Base-by-base conservation (phyloP, 2,888 invertebrate species). In the Myopa testacea region DNA sequence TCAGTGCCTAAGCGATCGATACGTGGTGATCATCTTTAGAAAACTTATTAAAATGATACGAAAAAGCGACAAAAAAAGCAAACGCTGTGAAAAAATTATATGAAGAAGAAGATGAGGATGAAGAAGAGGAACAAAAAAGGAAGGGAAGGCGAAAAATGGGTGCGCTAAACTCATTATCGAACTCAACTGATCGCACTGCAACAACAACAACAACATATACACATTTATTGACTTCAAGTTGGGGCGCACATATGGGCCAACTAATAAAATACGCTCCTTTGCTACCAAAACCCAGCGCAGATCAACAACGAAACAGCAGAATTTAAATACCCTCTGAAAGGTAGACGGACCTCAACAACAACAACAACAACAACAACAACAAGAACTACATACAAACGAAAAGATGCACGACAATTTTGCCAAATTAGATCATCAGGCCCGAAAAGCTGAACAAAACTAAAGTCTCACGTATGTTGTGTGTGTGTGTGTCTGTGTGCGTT, bases 101-200 rank as follows among this genome's bases (percentile, higher is more conserved):
- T 7, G 10, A 7, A 72, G 58, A 76, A 60, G 14, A 58, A 14
- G 45, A 19, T n/a, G 50, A 60, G 40, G 58, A 16, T 37, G 45
- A 76, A 34, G 50, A 70, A 5, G 3, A n/a, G 5, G 55, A 63
- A 65, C 70, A 34, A 34, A 70, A 5, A n/a, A n/a, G 5, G 55
- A 63, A 65, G 45, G 40, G 69, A 8, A 75, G 68, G 73, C 63
- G 78, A 73, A 84, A 87, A 85, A 86, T 86, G 85, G 87, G 87
- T 87, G 87, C 85, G 87, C 82, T 83, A 83, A 86, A 85, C 86
- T 86, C 85, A 87, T 87, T 87, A 87, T 86, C 87, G 87, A 85
- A 84, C 84, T 84, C 85, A 85, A 86, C 86, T 85, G 86, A 87
- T 87, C 85, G 85, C 77, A 79, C 79, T 78, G 78, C 81, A 81